These are phyloP conservation scores for Baryphthengus martii DNA, from an alignment of 2,113 vertebrate genomes.

Conservation along the genomic window DNA sequence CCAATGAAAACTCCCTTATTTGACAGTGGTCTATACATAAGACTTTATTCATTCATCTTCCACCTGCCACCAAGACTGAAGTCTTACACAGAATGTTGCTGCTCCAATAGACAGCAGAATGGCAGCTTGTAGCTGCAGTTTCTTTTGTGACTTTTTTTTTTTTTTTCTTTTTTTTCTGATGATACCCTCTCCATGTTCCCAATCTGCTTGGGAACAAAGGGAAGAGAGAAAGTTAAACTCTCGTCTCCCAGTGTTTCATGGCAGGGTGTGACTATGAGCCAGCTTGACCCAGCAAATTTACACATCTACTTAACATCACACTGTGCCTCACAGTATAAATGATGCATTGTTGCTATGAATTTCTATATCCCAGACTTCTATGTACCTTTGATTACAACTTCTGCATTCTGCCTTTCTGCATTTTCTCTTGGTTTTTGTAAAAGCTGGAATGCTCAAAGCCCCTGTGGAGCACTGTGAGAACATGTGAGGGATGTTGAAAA, in stretches of 20 bases:
- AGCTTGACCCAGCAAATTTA: background rate
- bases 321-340: background rate
- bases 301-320: background rate
- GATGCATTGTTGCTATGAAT: fast-evolving
- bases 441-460: background rate
- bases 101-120: background rate
- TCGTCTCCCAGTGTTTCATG: background rate
- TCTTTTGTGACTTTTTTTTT: background rate
- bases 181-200: background rate
- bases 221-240: background rate
- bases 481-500: background rate
- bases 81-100: background rate
- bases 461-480: background rate
- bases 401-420: background rate
- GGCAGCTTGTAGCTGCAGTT: background rate
- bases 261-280: background rate
- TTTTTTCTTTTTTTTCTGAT: background rate
- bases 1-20: background rate
- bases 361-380: background rate
- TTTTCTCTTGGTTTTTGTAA: background rate
- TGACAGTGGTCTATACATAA: background rate
- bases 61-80: background rate
- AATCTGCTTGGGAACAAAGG: background rate
- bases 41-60: background rate
- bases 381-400: background rate